Conservation (phyloP, 2,113 vertebrate genomes). For the Heloderma charlesbogerti region DNA sequence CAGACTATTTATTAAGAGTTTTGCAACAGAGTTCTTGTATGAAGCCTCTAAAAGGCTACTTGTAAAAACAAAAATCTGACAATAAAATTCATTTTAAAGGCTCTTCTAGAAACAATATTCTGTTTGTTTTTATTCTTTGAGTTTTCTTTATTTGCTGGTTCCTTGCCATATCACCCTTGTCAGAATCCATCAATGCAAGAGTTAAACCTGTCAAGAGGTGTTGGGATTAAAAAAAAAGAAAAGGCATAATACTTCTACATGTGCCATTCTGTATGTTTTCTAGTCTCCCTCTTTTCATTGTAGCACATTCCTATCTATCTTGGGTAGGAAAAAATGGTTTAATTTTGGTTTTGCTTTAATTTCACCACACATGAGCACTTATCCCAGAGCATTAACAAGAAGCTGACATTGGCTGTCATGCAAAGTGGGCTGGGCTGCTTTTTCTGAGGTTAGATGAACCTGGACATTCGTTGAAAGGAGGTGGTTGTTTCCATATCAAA, state of each 20-base stretch:
- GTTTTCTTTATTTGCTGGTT: neutral
- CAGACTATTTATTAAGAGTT: slow-evolving; percentile 90
- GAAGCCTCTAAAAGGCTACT: slow-evolving; percentile 84
- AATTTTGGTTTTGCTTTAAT: neutral
- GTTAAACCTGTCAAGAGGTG: neutral
- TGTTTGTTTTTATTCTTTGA: slow-evolving; percentile 62
- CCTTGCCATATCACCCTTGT: slow-evolving; percentile 13
- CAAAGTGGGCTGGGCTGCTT: neutral
- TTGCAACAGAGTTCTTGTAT: slow-evolving; percentile 89
- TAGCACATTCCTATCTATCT: neutral
- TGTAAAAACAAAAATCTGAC: slow-evolving; percentile 81
- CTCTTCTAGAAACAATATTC: slow-evolving; percentile 79
- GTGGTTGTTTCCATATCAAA: neutral
- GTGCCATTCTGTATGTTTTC: neutral
- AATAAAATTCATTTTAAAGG: slow-evolving; percentile 88
- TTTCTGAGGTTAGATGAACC: neutral
- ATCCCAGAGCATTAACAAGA: neutral
- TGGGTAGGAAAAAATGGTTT: neutral
- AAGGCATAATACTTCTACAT: neutral
- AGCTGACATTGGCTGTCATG: neutral
- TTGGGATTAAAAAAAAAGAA: no score
- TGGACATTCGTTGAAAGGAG: neutral
- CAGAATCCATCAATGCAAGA: neutral
- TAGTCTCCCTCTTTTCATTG: neutral
- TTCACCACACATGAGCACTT: neutral